phyloP scores from a whole-genome alignment of 2,113 vertebrate species.

The Rhinoptilus africanus region DNA sequence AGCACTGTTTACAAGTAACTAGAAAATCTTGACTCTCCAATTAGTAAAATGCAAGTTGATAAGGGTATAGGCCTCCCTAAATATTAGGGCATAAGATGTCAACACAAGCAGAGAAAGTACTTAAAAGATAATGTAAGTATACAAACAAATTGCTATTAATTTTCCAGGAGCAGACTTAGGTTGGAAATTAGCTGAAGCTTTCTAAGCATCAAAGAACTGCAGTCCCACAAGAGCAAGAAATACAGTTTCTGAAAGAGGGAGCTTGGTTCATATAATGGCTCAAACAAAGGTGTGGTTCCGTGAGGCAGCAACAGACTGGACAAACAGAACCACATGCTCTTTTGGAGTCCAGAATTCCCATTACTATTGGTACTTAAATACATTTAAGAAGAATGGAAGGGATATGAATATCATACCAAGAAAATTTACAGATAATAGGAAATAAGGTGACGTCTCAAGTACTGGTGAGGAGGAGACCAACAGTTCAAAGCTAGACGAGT shows the following conservation, averaged over 20 bases:
- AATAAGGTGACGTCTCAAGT: background rate
- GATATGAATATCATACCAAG: background rate
- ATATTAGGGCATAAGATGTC: background rate
- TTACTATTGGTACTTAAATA: background rate
- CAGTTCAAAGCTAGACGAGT: background rate
- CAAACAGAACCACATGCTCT: background rate
- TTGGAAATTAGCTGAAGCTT: background rate
- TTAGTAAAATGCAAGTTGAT: background rate
- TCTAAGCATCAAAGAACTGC: background rate
- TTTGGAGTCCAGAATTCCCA: background rate
- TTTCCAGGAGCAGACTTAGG: background rate
- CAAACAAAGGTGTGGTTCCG: background rate
- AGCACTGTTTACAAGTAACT: background rate
- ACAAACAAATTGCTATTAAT: background rate
- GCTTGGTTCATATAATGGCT: background rate
- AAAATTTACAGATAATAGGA: background rate
- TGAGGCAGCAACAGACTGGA: background rate
- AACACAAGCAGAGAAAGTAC: background rate
- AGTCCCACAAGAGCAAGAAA: background rate
- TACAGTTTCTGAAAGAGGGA: background rate
- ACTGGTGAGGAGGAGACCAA: background rate
- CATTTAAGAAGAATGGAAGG: background rate
- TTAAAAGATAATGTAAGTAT: background rate
- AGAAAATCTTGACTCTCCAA: background rate
- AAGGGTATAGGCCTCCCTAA: background rate